Percentiles rank a stretch among this genome's conserved stretches.
phyloP scores from a whole-genome alignment of 2,113 vertebrate species.

The Apodemus sylvaticus region DNA sequence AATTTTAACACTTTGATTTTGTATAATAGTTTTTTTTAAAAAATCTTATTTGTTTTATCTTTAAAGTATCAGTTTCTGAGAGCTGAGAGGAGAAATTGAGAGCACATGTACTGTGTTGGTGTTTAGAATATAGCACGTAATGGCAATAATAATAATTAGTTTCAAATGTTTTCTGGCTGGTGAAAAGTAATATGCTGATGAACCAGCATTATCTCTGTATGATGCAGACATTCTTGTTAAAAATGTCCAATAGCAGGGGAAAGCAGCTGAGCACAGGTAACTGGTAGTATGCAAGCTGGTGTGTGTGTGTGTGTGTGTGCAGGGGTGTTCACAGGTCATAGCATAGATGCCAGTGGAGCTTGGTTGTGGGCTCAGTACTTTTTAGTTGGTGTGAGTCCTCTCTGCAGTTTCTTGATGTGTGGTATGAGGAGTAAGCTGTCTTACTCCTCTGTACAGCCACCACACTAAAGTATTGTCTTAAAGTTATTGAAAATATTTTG shows the following conservation, averaged over 20 bases:
- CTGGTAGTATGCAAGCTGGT: neutral
- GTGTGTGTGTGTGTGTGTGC: neutral
- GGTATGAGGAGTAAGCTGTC: neutral
- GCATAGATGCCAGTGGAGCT: neutral
- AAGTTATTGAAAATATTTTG: constrained; percentile 3
- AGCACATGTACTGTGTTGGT: neutral
- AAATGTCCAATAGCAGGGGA: neutral
- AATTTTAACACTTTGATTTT: constrained; percentile 20
- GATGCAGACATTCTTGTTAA: neutral
- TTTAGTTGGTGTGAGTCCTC: neutral
- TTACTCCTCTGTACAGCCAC: neutral
- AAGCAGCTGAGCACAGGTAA: neutral
- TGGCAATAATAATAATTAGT: neutral
- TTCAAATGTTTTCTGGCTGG: neutral
- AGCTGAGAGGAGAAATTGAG: neutral
- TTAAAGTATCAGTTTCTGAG: neutral
- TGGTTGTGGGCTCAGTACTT: rapidly evolving
- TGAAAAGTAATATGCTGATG: neutral
- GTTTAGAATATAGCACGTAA: neutral
- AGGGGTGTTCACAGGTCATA: rapidly evolving
- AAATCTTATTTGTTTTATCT: neutral
- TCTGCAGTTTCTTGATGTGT: neutral
- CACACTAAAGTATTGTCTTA: constrained; percentile 19
- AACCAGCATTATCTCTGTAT: rapidly evolving
- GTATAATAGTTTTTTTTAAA: neutral